Base-by-base conservation (phyloP, 2,888 invertebrate species). In the Plusia festucae region DNA sequence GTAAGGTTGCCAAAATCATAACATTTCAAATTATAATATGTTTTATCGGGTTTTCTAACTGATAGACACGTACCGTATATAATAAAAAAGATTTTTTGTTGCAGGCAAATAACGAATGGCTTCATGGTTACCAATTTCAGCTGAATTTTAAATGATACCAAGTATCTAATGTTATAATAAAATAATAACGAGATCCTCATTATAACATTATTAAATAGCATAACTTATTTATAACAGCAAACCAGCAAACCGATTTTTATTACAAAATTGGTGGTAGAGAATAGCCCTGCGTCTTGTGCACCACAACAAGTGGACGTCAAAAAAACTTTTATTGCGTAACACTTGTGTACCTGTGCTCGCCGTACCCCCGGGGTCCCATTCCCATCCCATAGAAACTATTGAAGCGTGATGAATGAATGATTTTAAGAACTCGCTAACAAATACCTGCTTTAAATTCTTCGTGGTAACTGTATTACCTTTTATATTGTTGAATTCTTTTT, bases 321-420 rank as follows among this genome's bases (percentile, higher is more conserved):
- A 87, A 85, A 87, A 86, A 80, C 66, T 84, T 84, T 85, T 84
- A 85, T 82, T 74, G 82, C 76, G 78, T 82, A 85, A 60, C 80
- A 82, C 81, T 83, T 86, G 85, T 86, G 85, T 93, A 93, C 93
- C 93, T 92, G 92, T 89, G 80, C 83, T 75, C 91, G 90, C 77
- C 86, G 85, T 87, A 88, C 88, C 88, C 86, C 88, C 68, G 86
- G 87, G 85, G 82, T 85, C 85, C n/a, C 83, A 86, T 88, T 88
- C 84, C 87, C 83, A 80, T 80, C 84, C 83, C 81, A 86, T 85
- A 87, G 84, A 89, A 90, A 89, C 86, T 87, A 90, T 91, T 92
- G 82, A 91, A 89, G 85, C 89, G 87, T 89, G 83, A 86, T 77
- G 86, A 91, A 91, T 92, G 89, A 91, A 92, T 92, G 91, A 90